These are phyloP conservation scores for Mesocentrotus franciscanus DNA, from an alignment of 53 echinoderm and acorn worm species.

Conservation along the genomic window DNA sequence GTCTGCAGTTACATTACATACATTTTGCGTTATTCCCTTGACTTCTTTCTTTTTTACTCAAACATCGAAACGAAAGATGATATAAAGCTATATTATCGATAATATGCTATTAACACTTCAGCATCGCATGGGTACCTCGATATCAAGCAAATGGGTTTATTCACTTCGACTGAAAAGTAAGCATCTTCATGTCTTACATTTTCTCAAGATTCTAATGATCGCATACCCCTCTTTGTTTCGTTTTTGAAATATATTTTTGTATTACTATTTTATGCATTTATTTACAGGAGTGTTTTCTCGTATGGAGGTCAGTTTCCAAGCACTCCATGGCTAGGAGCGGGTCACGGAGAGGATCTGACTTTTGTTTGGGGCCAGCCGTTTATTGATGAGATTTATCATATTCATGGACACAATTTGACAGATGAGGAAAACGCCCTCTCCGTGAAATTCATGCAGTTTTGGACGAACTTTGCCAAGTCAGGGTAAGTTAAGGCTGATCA, in stretches of 20 bases:
- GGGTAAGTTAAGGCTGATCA: constrained; percentile 62
- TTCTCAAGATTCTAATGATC: too few relatives aligned
- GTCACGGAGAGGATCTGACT: constrained; percentile 69
- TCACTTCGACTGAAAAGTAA: too few relatives aligned
- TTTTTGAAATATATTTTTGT: neutral
- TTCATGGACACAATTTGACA: constrained; percentile 53
- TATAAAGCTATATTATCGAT: too few relatives aligned
- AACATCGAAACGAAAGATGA: too few relatives aligned
- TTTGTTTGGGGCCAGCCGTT: constrained; percentile 68
- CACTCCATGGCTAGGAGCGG: constrained; percentile 71
- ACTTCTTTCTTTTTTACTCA: too few relatives aligned
- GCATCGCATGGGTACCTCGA: too few relatives aligned
- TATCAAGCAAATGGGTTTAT: too few relatives aligned
- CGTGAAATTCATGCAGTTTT: constrained; percentile 76
- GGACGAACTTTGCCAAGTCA: constrained; percentile 79
- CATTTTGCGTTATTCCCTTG: too few relatives aligned
- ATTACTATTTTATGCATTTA: neutral
- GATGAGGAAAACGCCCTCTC: constrained; percentile 72
- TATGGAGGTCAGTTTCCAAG: neutral
- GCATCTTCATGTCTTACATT: too few relatives aligned
- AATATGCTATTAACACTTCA: too few relatives aligned
- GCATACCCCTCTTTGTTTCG: neutral
- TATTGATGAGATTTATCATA: neutral
- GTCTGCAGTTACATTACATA: too few relatives aligned
- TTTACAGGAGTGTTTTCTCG: neutral